These are phyloP conservation scores for Euplagia quadripunctaria DNA, from an alignment of 2,888 invertebrate genomes.

Conservation along the genomic window DNA sequence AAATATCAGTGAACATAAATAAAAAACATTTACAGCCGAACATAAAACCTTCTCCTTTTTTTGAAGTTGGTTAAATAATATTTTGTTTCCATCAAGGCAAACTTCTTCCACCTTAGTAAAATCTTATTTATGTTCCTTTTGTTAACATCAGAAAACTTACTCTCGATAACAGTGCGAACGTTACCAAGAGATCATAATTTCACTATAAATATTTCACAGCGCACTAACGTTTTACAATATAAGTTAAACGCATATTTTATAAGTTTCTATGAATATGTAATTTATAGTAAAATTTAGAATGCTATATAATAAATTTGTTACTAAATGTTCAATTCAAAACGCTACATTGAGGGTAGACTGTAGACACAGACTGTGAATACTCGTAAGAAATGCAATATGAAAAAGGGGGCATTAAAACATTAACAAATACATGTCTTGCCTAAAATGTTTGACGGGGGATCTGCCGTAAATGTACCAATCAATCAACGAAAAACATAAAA, in stretches of 20 bases:
- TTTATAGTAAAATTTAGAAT: slow-evolving; percentile 60
- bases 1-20: no score
- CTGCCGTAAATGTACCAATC: slow-evolving; percentile 65
- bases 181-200: slow-evolving; percentile 41
- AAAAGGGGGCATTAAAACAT: slow-evolving; percentile 48
- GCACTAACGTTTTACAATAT: slow-evolving; percentile 54
- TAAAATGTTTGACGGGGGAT: slow-evolving; percentile 53
- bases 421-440: slow-evolving; percentile 51
- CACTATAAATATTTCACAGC: slow-evolving; percentile 49
- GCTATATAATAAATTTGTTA: slow-evolving; percentile 55
- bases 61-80: neutral
- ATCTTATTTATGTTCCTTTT: neutral
- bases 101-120: neutral
- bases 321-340: slow-evolving; percentile 52
- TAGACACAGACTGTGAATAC: slow-evolving; percentile 15
- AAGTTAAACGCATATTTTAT: slow-evolving; percentile 55
- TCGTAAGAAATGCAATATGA: slow-evolving; percentile 31
- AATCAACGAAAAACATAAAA: slow-evolving; percentile 61
- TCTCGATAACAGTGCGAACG: slow-evolving; percentile 26
- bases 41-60: no score
- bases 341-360: slow-evolving; percentile 16
- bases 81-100: neutral
- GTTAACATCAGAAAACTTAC: slow-evolving; percentile 3
- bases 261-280: slow-evolving; percentile 68
- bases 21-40: no score